Base-by-base conservation (phyloP, 2,797 vertebrate genomes). In the Lemur catta region DNA sequence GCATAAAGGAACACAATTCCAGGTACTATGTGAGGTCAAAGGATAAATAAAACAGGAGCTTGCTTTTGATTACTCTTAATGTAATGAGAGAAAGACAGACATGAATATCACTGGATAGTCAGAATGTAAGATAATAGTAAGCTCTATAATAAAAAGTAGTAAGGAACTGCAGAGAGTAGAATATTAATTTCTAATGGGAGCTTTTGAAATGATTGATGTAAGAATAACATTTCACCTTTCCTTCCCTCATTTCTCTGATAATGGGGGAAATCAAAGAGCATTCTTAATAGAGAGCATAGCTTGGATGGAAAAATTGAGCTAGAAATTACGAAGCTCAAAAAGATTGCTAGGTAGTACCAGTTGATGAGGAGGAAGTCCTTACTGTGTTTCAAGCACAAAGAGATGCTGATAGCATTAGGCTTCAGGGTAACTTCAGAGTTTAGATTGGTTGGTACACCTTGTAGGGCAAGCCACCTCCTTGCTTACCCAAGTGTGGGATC, bases 181-280 rank as follows among this genome's bases (percentile, higher is more conserved):
- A 63, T 2, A 46, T 48, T 67, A 69, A 90, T 74, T 93, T 38
- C 8, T 93, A 90, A 93, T 79, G 15, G 6, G 59, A 80, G 11
- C 20, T 35, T 84, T 84, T 50, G 9, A 65, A 93, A 71, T 48
- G 24, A 82, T 61, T 91, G 13, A 86, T 24, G 15, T 17, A 74
- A 24, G 61, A 91, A 50, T 17, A 48, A 61, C 0, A 35, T 18
- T 35, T 78, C 4, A 0, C 65, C 55, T 82, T 71, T 28, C 28
- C 10, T 81, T 71, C 6, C 1, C 65, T 43, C 30, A 46, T 30
- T 3, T 72, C 24, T 91, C 17, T 86, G 26, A 71, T 26, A 50
- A n/a, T 50, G 8, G 18, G 10, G 3, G 17, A 78, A 90, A 41
- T 84, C 43, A 79, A 84, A 86, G 50, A 3, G 6, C 22, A 80